Percentiles rank a stretch among this genome's conserved stretches.
Conservation (phyloP, 2,797 vertebrate genomes). For the Danio tinwini region DNA sequence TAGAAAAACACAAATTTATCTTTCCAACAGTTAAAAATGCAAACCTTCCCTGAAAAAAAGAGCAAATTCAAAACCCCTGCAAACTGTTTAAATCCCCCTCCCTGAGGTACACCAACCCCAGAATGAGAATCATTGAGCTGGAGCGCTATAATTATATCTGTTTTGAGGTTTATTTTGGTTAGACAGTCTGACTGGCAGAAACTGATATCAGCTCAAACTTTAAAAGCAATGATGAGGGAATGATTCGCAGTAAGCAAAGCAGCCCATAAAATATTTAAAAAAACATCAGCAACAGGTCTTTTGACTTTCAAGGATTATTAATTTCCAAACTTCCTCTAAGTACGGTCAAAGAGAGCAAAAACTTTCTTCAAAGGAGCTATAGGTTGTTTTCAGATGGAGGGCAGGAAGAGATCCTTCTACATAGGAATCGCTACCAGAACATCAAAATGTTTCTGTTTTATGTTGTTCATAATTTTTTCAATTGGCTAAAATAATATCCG, state of each 20-base stretch:
- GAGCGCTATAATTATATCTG: not conserved
- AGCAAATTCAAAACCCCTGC: not conserved
- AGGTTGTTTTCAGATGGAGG: too few relatives aligned
- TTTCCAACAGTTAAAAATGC: not conserved
- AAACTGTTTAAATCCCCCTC: not conserved
- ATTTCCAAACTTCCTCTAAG: slow-evolving; percentile 42
- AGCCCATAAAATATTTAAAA: slow-evolving; percentile 44
- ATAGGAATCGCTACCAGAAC: too few relatives aligned
- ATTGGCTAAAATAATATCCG: too few relatives aligned
- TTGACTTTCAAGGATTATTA: slow-evolving; percentile 40
- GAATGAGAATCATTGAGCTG: not conserved
- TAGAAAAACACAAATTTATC: too few relatives aligned
- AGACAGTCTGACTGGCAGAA: not conserved
- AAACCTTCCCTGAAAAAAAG: not conserved
- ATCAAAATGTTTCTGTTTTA: too few relatives aligned
- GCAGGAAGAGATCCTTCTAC: too few relatives aligned
- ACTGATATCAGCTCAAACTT: slow-evolving; percentile 4
- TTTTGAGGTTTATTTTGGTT: not conserved
- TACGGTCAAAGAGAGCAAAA: not conserved
- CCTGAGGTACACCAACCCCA: not conserved
- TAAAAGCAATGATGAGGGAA: slow-evolving; percentile 8
- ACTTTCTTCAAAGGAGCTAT: slow-evolving; percentile 27
- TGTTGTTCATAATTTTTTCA: too few relatives aligned
- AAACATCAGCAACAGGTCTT: slow-evolving; percentile 26
- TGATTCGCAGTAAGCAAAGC: slow-evolving; percentile 52